Evolutionary conservation across 2,797 vertebrate genomes (phyloP).

Genomic region (Anas bernieri): DNA sequence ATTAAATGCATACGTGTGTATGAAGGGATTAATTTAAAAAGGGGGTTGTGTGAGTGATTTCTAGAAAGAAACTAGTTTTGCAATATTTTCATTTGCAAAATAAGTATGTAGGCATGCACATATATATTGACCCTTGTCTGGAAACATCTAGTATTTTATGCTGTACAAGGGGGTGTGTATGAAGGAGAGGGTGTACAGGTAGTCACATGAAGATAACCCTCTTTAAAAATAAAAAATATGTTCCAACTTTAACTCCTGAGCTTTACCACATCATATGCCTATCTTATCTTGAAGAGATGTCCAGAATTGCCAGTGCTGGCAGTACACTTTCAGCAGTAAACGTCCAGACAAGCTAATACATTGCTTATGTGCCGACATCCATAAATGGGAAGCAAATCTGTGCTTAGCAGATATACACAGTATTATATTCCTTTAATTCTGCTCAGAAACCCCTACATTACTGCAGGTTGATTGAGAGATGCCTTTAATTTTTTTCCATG

Average conservation of each 20-base stretch:
- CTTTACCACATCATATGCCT: slow-evolving; percentile 63
- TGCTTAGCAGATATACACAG: not conserved
- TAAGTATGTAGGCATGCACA: not conserved
- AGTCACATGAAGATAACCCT: slow-evolving; percentile 17
- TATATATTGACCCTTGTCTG: not conserved
- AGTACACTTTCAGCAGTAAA: slow-evolving; percentile 31
- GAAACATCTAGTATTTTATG: not conserved
- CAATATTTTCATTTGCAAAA: not conserved
- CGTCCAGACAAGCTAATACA: not conserved
- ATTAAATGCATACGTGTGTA: not conserved
- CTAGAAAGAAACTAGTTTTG: not conserved
- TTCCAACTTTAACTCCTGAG: slow-evolving; percentile 32
- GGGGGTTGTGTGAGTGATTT: not conserved
- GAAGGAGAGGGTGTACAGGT: not conserved
- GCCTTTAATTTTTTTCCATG: slow-evolving; percentile 4
- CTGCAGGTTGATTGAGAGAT: not conserved
- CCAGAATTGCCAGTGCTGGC: slow-evolving; percentile 75
- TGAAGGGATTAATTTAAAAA: not conserved
- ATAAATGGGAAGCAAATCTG: slow-evolving; percentile 56
- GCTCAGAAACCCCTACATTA: not conserved
- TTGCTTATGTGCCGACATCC: slow-evolving; percentile 73
- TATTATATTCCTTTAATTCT: not conserved
- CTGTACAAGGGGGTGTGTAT: not conserved
- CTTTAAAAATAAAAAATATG: not conserved
- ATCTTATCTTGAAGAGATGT: slow-evolving; percentile 86